A percentile compares a stretch with the other conserved stretches of the same genome.
Conservation (phyloP, 2,797 vertebrate species). For the Fistularia commersonii region DNA sequence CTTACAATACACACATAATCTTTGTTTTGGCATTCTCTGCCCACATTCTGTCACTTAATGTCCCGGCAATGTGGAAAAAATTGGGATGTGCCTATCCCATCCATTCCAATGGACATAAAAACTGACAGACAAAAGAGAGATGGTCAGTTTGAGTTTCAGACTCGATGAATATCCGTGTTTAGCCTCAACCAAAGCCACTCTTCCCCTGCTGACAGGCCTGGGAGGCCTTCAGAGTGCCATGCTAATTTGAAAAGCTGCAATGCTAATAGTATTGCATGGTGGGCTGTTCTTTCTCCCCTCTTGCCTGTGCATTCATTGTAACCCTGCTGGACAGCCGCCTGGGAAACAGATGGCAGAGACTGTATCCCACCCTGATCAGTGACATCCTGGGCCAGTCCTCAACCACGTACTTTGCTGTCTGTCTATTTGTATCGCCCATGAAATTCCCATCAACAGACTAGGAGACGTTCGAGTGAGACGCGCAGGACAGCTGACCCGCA, state of each 20-base stretch:
- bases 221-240: conserved; percentile 27
- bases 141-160: conserved; percentile 47
- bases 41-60: conserved; percentile 52
- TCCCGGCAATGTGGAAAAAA: conserved; percentile 30
- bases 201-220: conserved; percentile 29
- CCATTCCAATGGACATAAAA: conserved; percentile 38
- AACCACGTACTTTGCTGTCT: conserved; percentile 54
- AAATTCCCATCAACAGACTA: conserved; percentile 65
- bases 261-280: conserved; percentile 39
- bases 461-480: conserved; percentile 65
- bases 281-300: conserved; percentile 48
- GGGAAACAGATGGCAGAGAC: conserved; percentile 79
- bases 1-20: background rate
- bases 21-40: background rate
- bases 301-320: conserved; percentile 55
- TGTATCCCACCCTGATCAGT: conserved; percentile 68
- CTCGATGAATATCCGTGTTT: conserved; percentile 22
- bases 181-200: conserved; percentile 40
- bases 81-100: conserved; percentile 24
- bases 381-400: conserved; percentile 67
- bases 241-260: conserved; percentile 41
- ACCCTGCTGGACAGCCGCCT: conserved; percentile 70
- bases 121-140: conserved; percentile 59
- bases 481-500: conserved; percentile 62
- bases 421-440: conserved; percentile 57